Conservation (phyloP, 2,888 invertebrate species). For the Emmelina monodactyla region DNA sequence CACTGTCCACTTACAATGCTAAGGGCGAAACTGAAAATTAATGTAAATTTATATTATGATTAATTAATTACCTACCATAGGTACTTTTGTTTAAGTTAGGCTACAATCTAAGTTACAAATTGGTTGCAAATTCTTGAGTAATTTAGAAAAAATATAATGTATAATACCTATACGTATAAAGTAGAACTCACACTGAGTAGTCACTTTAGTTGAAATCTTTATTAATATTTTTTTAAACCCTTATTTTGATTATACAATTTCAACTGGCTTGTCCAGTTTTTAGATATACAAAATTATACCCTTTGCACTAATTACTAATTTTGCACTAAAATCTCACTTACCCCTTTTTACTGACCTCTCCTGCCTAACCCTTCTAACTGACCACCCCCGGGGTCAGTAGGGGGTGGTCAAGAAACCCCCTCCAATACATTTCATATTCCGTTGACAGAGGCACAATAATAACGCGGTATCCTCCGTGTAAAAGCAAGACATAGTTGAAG, state of each 20-base stretch:
- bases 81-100: too few species aligned
- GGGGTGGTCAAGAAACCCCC: constrained; percentile 46
- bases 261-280: too few species aligned
- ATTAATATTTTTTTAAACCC: too few species aligned
- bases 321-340: constrained; percentile 24
- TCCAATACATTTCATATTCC: constrained; percentile 67
- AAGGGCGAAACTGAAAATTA: constrained; percentile 18
- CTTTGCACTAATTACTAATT: neutral
- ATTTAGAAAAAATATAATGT: too few species aligned
- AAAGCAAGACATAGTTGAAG: constrained; percentile 55
- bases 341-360: constrained; percentile 18
- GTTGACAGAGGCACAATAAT: constrained; percentile 67
- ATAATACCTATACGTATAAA: too few species aligned
- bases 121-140: too few species aligned
- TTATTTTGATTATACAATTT: too few species aligned
- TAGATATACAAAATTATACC: neutral
- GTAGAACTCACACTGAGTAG: too few species aligned
- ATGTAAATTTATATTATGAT: neutral
- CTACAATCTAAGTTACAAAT: too few species aligned
- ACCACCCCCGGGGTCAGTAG: constrained; percentile 46
- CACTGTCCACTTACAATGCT: constrained; percentile 10
- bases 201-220: too few species aligned
- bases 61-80: too few species aligned
- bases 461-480: constrained; percentile 48
- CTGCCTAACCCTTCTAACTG: constrained; percentile 19